Evolutionary conservation across 1,140 invertebrate species (phyloP).

Genomic region (Megalopta genalis): DNA sequence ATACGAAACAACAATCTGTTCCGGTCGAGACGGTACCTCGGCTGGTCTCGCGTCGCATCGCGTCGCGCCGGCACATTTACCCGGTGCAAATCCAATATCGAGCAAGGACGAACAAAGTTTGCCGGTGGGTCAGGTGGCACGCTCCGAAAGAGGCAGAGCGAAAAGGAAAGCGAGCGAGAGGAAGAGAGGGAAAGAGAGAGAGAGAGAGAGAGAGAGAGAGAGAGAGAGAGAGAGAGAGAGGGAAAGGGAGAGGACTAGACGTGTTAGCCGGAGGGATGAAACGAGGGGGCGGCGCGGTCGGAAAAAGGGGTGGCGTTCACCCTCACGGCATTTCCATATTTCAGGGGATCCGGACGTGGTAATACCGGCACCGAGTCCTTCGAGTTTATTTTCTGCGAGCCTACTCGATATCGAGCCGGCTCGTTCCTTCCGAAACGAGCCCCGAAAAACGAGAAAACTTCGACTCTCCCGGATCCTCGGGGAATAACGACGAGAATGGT

Average conservation of each 20-base stretch:
- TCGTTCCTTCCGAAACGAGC: slow-evolving; percentile 13
- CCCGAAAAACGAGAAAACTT: slow-evolving; percentile 40
- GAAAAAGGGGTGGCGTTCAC: not conserved
- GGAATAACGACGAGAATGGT: slow-evolving; percentile 30
- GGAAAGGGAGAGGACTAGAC: too few relatives aligned
- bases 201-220: not conserved
- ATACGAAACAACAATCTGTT: slow-evolving; percentile 21
- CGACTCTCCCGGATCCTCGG: not conserved
- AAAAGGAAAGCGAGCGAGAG: too few relatives aligned
- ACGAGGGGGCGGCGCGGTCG: not conserved
- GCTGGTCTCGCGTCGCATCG: too few relatives aligned
- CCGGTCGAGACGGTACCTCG: not conserved
- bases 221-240: not conserved
- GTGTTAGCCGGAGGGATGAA: too few relatives aligned
- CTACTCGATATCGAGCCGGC: slow-evolving; percentile 27
- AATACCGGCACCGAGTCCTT: slow-evolving; percentile 16
- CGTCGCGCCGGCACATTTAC: slow-evolving; percentile 7
- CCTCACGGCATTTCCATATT: slow-evolving; percentile 38
- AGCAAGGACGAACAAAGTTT: slow-evolving; percentile 27
- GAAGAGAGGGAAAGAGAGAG: too few relatives aligned
- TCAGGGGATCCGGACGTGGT: slow-evolving; percentile 27
- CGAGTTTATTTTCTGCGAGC: slow-evolving; percentile 38
- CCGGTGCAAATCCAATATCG: slow-evolving; percentile 37
- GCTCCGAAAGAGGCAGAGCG: not conserved
- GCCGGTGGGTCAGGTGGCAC: slow-evolving; percentile 17